These are phyloP conservation scores for Brachypterus glaber DNA, from an alignment of 2,888 invertebrate species.

Conservation along the genomic window DNA sequence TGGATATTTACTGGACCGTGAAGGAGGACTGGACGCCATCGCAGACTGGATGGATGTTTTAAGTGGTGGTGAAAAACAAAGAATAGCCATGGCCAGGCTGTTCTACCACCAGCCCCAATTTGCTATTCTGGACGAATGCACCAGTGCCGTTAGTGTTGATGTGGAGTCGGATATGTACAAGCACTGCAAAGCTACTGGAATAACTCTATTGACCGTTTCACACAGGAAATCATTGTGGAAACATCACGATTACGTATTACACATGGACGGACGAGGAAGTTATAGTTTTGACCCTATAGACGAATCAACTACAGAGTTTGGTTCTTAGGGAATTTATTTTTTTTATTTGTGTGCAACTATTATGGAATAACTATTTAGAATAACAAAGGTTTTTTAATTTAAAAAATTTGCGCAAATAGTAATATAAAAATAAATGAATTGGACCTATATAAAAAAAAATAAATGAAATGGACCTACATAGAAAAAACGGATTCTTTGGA, in stretches of 20 bases:
- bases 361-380: no score
- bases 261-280: slow-evolving; percentile 91
- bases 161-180: slow-evolving; percentile 97
- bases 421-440: no score
- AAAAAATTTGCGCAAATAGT: no score
- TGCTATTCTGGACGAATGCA: slow-evolving; percentile 98
- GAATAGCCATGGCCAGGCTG: slow-evolving; percentile 95
- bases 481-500: no score
- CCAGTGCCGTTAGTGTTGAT: slow-evolving; percentile 96
- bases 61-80: slow-evolving; percentile 96
- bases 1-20: slow-evolving; percentile 71
- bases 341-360: background rate
- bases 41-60: slow-evolving; percentile 99
- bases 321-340: slow-evolving; percentile 57
- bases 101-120: slow-evolving; percentile 98
- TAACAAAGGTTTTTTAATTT: no score
- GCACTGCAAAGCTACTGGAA: slow-evolving; percentile 78
- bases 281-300: slow-evolving; percentile 84
- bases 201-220: slow-evolving; percentile 94
- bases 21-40: slow-evolving; percentile 82
- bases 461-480: no score
- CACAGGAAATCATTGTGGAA: slow-evolving; percentile 96
- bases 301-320: slow-evolving; percentile 80
- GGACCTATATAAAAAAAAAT: no score
- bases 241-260: slow-evolving; percentile 91